These are phyloP conservation scores for Eremophila alpestris DNA, from an alignment of 2,797 vertebrate genomes.

Conservation along the genomic window DNA sequence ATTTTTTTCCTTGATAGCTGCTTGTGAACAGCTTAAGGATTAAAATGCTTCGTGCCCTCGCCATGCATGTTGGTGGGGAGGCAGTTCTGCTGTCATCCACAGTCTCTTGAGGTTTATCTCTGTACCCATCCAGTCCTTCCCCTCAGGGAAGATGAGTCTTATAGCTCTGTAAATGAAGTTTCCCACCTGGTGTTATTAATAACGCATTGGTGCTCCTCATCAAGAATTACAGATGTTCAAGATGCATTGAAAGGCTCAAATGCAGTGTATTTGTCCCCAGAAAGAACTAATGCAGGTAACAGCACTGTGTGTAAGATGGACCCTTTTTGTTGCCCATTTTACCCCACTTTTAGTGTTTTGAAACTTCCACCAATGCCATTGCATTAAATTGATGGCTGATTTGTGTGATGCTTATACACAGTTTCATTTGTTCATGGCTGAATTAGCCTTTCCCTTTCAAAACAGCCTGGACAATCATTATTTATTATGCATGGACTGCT, in stretches of 20 bases:
- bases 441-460: neutral
- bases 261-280: neutral
- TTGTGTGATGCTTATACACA: neutral
- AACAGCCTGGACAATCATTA: neutral
- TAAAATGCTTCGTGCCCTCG: neutral
- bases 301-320: too few relatives aligned
- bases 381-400: neutral
- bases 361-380: rapidly evolving
- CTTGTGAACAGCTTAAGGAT: neutral
- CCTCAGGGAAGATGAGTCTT: neutral
- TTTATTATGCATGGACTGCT: constrained; percentile 6
- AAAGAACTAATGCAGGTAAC: neutral
- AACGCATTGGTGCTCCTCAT: constrained; percentile 7
- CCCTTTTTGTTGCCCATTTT: neutral
- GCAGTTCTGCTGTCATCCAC: neutral
- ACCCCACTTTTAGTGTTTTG: neutral
- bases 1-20: neutral
- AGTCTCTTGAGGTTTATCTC: neutral
- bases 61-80: rapidly evolving
- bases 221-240: neutral
- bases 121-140: neutral
- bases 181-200: constrained; percentile 45
- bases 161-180: neutral
- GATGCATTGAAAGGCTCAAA: neutral
- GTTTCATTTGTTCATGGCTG: neutral